phyloP scores from a whole-genome alignment of 30 jellyfish, hydroid and myxozoan species.

The Chrysaora quinquecirrha region DNA sequence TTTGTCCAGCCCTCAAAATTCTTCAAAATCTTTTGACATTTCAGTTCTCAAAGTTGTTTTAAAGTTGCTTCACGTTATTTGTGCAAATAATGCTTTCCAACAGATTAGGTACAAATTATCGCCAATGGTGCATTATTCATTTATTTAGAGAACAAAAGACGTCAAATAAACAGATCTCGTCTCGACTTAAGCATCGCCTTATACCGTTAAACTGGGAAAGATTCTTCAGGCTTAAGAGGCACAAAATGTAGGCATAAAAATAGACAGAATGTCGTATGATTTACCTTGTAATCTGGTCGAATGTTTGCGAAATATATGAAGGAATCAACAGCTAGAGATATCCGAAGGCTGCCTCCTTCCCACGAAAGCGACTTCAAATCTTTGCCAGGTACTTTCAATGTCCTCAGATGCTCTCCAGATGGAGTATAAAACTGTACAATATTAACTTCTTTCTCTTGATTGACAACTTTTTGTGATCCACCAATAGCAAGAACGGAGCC shows the following conservation, averaged over 20 bases:
- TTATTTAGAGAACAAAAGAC: no score
- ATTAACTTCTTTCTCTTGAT: conserved; percentile 89
- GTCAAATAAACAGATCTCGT: no score
- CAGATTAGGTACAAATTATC: no score
- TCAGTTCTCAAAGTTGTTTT: no score
- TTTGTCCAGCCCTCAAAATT: no score
- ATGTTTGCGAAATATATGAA: conserved; percentile 94
- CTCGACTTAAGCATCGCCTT: conserved; percentile 71
- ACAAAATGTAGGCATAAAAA: no score
- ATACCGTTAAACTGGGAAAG: conserved; percentile 78
- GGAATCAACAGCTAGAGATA: conserved; percentile 94
- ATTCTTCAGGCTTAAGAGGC: no score
- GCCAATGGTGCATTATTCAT: no score
- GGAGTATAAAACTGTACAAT: conserved; percentile 94
- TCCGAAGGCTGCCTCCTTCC: conserved; percentile 98
- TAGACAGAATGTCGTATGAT: no score
- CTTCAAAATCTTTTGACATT: no score
- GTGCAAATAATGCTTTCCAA: no score
- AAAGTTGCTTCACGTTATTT: no score
- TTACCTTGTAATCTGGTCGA: conserved; percentile 97
- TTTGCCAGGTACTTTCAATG: conserved; percentile 96
- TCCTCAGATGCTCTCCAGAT: conserved; percentile 87
- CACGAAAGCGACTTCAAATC: conserved; percentile 84
- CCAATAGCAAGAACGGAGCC: conserved; percentile 96
- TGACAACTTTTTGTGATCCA: conserved; percentile 85